These are phyloP conservation scores for Phragmatobia fuliginosa DNA, from an alignment of 2,888 invertebrate species.

Conservation along the genomic window DNA sequence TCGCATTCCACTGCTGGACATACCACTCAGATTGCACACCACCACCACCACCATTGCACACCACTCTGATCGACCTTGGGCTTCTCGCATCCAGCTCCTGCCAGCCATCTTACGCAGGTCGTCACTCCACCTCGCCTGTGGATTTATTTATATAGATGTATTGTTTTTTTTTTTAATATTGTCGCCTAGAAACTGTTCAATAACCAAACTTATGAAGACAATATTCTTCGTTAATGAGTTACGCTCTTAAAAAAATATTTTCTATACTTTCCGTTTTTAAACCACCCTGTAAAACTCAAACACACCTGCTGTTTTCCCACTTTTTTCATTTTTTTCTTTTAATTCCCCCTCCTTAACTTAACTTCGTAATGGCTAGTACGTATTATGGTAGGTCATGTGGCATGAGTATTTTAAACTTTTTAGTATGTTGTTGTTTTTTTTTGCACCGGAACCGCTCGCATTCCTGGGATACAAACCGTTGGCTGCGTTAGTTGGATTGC, in stretches of 20 bases:
- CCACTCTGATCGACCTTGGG: no score
- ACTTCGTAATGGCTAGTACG: slow-evolving; percentile 65
- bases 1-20: no score
- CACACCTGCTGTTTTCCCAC: slow-evolving; percentile 72
- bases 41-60: no score
- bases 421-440: slow-evolving; percentile 46
- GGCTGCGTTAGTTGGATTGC: slow-evolving; percentile 35
- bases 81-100: no score
- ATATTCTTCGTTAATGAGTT: no score
- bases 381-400: slow-evolving; percentile 76
- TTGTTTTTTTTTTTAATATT: no score
- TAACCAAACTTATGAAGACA: background rate
- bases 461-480: slow-evolving; percentile 38
- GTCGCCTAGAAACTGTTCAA: background rate
- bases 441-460: slow-evolving; percentile 50
- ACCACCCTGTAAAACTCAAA: slow-evolving; percentile 61
- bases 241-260: background rate
- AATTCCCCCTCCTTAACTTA: slow-evolving; percentile 61
- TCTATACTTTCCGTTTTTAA: slow-evolving; percentile 25
- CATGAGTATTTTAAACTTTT: slow-evolving; percentile 60
- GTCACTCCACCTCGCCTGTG: no score
- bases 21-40: no score
- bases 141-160: no score
- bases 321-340: slow-evolving; percentile 61
- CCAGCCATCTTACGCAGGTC: no score